Conservation (phyloP, 2,797 vertebrate species). For the Anas capensis region DNA sequence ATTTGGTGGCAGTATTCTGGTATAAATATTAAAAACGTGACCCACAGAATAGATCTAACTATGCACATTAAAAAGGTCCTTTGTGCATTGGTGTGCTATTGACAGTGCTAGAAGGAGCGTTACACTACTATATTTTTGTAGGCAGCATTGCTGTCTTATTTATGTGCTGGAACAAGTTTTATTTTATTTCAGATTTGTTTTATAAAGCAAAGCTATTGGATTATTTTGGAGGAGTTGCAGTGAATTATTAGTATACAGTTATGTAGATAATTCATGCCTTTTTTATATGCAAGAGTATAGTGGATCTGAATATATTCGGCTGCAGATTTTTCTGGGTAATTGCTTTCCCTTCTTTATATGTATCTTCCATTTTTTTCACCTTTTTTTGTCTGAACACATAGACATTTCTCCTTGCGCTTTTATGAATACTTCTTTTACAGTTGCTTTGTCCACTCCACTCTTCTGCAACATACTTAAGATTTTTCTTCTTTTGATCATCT, state of each 20-base stretch:
- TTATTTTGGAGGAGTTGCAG: not conserved
- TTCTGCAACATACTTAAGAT: not conserved
- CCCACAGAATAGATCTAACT: not conserved
- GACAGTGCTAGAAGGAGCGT: not conserved
- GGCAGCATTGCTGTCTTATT: not conserved
- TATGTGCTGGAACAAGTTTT: not conserved
- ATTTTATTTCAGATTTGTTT: not conserved
- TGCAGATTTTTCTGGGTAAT: not conserved
- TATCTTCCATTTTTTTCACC: not conserved
- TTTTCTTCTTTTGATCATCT: not conserved
- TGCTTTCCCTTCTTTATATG: not conserved
- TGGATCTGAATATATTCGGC: not conserved
- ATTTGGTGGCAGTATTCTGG: not conserved
- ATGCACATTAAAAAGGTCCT: not conserved
- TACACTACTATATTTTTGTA: not conserved
- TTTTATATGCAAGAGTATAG: not conserved
- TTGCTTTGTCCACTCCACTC: not conserved
- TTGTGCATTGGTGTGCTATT: not conserved
- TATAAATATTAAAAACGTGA: not conserved
- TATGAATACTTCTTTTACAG: not conserved
- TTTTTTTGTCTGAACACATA: not conserved
- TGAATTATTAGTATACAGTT: not conserved
- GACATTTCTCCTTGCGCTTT: not conserved
- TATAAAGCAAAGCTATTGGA: not conserved
- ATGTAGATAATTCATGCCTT: accelerated